These are phyloP conservation scores for Trachelus tabidus DNA, from an alignment of 2,888 invertebrate species.

Conservation along the genomic window DNA sequence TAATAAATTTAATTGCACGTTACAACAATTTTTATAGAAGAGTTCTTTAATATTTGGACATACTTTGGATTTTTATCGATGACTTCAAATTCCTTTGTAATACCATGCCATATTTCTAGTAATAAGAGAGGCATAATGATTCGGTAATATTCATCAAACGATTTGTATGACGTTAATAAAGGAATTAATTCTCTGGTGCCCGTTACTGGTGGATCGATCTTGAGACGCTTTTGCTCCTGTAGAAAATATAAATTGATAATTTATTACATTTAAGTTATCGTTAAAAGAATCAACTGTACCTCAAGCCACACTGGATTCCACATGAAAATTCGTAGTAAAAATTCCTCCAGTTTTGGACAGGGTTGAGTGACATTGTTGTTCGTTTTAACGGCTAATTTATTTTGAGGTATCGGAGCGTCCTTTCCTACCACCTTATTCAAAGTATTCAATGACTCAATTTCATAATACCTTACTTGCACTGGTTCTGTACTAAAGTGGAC, in stretches of 20 bases:
- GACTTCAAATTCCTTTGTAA: slow-evolving; percentile 48
- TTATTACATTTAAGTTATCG: neutral
- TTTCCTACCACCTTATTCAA: slow-evolving; percentile 46
- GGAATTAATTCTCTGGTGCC: slow-evolving; percentile 67
- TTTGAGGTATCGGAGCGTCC: slow-evolving; percentile 46
- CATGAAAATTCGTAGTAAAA: slow-evolving; percentile 70
- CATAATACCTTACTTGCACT: slow-evolving; percentile 27
- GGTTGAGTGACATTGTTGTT: slow-evolving; percentile 37
- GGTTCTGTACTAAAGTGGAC: slow-evolving; percentile 14
- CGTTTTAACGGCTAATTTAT: slow-evolving; percentile 17
- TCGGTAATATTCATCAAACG: slow-evolving; percentile 72
- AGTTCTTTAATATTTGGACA: neutral
- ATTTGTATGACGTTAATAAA: slow-evolving; percentile 69
- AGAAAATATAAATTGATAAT: slow-evolving; percentile 5
- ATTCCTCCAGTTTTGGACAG: slow-evolving; percentile 56
- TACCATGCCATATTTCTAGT: slow-evolving; percentile 73
- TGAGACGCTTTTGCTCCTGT: slow-evolving; percentile 66
- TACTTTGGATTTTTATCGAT: slow-evolving; percentile 22
- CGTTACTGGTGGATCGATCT: slow-evolving; percentile 69
- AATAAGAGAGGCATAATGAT: slow-evolving; percentile 71
- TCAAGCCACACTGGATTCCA: slow-evolving; percentile 79
- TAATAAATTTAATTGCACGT: slow-evolving; percentile 5
- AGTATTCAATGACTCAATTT: slow-evolving; percentile 39
- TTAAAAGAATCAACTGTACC: slow-evolving; percentile 29
- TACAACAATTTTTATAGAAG: neutral